Percentiles rank a stretch among this genome's conserved stretches.
phyloP scores from a whole-genome alignment of 2,797 vertebrate genomes.

The Tragopan temminckii region DNA sequence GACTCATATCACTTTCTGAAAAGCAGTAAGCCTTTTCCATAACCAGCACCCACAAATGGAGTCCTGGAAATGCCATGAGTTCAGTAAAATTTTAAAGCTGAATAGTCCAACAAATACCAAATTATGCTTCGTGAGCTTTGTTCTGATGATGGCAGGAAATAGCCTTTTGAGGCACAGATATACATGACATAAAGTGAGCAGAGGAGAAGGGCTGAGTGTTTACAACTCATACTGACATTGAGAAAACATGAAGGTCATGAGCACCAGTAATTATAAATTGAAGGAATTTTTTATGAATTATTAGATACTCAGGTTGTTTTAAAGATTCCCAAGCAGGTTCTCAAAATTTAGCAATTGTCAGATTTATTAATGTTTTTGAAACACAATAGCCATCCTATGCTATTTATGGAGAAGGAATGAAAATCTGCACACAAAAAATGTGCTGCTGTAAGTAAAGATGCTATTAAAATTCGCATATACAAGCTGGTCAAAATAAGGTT shows the following conservation, averaged over 20 bases:
- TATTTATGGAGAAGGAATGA: neutral
- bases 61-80: neutral
- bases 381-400: neutral
- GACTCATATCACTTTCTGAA: neutral
- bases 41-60: neutral
- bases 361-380: neutral
- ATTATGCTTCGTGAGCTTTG: neutral
- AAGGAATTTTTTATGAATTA: neutral
- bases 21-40: neutral
- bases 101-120: neutral
- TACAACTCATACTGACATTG: neutral
- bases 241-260: neutral
- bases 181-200: neutral
- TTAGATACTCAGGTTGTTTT: neutral
- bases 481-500: neutral
- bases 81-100: neutral
- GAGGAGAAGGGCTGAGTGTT: accelerated
- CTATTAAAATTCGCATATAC: neutral
- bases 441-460: neutral
- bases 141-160: neutral
- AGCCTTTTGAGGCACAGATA: neutral
- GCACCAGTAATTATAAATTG: neutral
- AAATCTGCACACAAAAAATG: neutral
- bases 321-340: neutral
- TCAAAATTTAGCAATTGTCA: neutral